Percentiles rank a stretch among this genome's conserved stretches.
These are phyloP conservation scores for Dolichoris vasculosae DNA, from an alignment of 1,140 invertebrate genomes.

Conservation along the genomic window DNA sequence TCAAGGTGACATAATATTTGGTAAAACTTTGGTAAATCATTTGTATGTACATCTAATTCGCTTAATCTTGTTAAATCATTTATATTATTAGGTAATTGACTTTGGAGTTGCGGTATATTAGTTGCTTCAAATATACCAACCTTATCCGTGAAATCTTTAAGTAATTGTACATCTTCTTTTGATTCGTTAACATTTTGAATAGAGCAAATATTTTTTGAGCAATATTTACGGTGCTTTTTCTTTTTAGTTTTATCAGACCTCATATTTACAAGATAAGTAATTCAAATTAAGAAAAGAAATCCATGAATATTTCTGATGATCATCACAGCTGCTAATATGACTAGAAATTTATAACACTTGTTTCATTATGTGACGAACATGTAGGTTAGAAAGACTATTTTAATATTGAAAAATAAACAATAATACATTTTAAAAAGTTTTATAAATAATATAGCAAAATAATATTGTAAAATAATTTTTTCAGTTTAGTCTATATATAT, in stretches of 20 bases:
- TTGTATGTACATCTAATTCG: slow-evolving; percentile 22
- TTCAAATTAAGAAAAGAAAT: background rate
- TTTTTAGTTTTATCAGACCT: background rate
- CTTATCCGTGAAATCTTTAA: background rate
- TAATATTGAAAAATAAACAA: background rate
- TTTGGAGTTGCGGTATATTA: background rate
- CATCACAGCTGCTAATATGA: too few relatives aligned
- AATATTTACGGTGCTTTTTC: background rate
- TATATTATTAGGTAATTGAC: background rate
- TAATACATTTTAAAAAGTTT: background rate
- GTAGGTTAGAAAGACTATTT: background rate
- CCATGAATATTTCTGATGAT: background rate
- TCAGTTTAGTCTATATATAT: background rate
- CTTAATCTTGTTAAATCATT: background rate
- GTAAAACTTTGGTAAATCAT: background rate
- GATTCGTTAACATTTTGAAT: background rate
- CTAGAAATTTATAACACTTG: too few relatives aligned
- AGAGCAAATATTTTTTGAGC: background rate
- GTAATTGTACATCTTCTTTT: background rate
- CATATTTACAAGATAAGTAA: background rate
- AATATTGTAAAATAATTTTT: background rate
- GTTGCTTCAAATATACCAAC: background rate
- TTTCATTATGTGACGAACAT: slow-evolving; percentile 12
- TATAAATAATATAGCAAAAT: background rate
- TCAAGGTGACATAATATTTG: background rate